Evolutionary conservation across 2,113 vertebrate species (phyloP).

Genomic region (western clawed frog (Xenopus tropicalis)): DNA sequence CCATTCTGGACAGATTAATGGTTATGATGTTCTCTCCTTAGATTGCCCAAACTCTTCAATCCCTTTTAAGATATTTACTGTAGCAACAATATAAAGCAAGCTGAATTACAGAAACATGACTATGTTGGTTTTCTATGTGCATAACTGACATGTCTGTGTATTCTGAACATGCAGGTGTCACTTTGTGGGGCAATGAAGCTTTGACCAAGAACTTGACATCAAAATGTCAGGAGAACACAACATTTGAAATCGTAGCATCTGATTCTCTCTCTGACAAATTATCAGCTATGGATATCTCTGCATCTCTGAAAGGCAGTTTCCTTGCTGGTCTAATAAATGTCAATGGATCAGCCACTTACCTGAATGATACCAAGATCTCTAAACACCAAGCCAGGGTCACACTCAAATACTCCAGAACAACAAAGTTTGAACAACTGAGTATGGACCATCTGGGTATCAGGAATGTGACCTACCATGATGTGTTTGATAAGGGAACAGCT

Average conservation of each 20-base stretch:
- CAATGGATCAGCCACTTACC: constrained; percentile 13
- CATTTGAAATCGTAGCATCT: constrained; percentile 18
- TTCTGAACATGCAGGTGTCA: constrained; percentile 21
- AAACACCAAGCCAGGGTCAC: constrained; percentile 3
- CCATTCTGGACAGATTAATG: too few relatives aligned
- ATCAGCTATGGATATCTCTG: neutral
- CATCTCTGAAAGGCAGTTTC: constrained; percentile 28
- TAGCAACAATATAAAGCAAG: too few relatives aligned
- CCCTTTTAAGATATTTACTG: too few relatives aligned
- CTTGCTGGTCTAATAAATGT: constrained; percentile 10
- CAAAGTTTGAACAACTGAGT: constrained; percentile 27
- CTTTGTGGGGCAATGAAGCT: constrained; percentile 1
- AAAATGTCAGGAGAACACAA: neutral
- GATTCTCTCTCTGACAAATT: constrained; percentile 9
- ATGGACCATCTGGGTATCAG: constrained; percentile 29
- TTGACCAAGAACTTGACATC: neutral
- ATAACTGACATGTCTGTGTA: too few relatives aligned
- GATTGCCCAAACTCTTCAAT: too few relatives aligned
- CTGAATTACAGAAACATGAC: too few relatives aligned
- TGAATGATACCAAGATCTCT: constrained; percentile 33
- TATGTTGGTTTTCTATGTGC: too few relatives aligned
- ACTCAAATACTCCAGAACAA: constrained; percentile 32
- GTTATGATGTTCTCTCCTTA: too few relatives aligned
- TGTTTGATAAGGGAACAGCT: too few relatives aligned
- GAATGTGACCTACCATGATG: too few relatives aligned